Conservation (phyloP, 2,797 vertebrate species). For the Pithecia hirsuta region DNA sequence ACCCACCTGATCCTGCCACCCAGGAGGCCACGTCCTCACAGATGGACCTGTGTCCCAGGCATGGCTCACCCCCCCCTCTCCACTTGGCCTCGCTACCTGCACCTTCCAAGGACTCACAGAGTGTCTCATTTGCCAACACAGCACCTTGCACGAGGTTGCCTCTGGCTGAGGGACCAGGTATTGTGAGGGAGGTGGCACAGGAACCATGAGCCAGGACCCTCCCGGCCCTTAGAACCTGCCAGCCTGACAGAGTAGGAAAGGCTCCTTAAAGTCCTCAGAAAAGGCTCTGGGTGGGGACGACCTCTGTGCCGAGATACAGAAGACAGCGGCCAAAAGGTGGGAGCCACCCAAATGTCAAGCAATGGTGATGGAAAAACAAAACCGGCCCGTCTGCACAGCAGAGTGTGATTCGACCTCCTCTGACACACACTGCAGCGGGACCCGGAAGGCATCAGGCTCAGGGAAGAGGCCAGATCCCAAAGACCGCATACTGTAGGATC, state of each 20-base stretch:
- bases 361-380: background rate
- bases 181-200: accelerated
- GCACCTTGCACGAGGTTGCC: accelerated
- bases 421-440: accelerated
- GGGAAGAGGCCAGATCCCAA: background rate
- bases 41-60: background rate
- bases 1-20: accelerated
- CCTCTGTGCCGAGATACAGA: accelerated
- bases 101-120: accelerated
- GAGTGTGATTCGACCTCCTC: accelerated
- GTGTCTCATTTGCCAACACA: background rate
- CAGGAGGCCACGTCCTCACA: accelerated
- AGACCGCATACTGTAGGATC: accelerated
- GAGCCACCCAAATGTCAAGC: accelerated
- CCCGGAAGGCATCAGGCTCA: accelerated
- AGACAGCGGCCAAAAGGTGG: accelerated
- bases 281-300: accelerated
- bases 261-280: accelerated
- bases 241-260: background rate
- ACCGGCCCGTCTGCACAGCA: accelerated
- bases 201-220: accelerated
- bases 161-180: accelerated
- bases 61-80: background rate
- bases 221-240: background rate
- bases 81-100: background rate